phyloP scores from a whole-genome alignment of 2,113 vertebrate genomes.

The Butorides virescens region DNA sequence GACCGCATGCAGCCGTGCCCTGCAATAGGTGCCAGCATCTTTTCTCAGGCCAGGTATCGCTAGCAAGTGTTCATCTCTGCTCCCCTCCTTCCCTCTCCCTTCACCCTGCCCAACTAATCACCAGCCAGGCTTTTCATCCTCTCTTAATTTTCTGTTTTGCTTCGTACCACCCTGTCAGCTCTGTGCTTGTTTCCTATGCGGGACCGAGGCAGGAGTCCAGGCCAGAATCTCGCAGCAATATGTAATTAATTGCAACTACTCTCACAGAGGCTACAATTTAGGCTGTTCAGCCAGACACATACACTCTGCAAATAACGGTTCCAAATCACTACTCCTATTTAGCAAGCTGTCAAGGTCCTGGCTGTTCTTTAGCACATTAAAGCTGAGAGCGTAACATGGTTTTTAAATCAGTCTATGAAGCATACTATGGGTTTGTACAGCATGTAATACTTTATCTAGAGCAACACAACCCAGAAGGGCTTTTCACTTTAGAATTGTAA shows the following conservation, averaged over 20 bases:
- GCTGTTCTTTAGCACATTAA: neutral
- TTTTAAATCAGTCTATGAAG: neutral
- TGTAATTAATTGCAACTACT: neutral
- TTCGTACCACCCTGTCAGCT: neutral
- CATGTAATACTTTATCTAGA: neutral
- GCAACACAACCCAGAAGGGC: constrained; percentile 3
- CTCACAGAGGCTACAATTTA: neutral
- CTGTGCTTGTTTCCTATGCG: neutral
- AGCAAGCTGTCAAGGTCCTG: constrained; percentile 15
- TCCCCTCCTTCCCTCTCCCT: neutral
- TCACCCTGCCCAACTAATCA: neutral
- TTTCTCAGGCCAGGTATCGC: neutral
- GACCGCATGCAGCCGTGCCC: neutral
- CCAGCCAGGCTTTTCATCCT: neutral
- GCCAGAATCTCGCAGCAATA: neutral
- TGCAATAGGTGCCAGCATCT: neutral
- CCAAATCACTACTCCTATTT: neutral
- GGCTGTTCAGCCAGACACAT: neutral
- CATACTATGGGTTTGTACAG: neutral
- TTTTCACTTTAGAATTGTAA: neutral
- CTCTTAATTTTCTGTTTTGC: neutral
- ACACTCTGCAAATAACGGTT: neutral
- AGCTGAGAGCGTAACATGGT: neutral
- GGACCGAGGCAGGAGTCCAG: neutral
- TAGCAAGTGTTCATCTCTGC: neutral